phyloP scores from a whole-genome alignment of 2,888 invertebrate species.

The Cephus pulcher region DNA sequence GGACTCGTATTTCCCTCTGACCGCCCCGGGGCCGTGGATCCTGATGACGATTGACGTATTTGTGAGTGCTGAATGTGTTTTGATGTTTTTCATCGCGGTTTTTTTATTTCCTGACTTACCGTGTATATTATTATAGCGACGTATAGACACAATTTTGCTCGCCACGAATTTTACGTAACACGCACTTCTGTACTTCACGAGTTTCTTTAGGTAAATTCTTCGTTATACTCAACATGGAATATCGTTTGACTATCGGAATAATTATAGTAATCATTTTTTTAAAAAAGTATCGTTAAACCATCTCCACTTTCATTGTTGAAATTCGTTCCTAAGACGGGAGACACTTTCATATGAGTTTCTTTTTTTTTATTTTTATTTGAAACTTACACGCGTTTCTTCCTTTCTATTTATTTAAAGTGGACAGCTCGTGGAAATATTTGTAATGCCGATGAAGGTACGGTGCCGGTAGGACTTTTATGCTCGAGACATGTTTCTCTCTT shows the following conservation, averaged over 20 bases:
- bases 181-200: neutral
- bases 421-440: neutral
- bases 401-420: conserved; percentile 18
- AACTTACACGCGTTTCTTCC: conserved; percentile 15
- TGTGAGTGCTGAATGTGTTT: neutral
- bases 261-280: no score
- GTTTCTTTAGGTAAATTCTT: neutral
- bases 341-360: neutral
- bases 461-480: neutral
- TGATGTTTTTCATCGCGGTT: neutral
- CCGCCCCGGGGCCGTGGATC: neutral
- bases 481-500: neutral
- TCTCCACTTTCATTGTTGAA: neutral
- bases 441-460: neutral
- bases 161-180: neutral
- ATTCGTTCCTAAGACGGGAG: neutral
- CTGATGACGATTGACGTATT: neutral
- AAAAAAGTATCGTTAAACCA: no score
- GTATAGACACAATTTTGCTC: neutral
- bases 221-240: neutral
- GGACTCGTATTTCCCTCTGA: neutral
- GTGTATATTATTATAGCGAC: neutral
- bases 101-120: neutral
- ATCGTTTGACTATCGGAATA: neutral
- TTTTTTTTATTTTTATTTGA: neutral